Percentiles rank a stretch among this genome's conserved stretches.
These are phyloP conservation scores for Pachycephus smyrnensis DNA, from an alignment of 2,888 invertebrate genomes.

Conservation along the genomic window DNA sequence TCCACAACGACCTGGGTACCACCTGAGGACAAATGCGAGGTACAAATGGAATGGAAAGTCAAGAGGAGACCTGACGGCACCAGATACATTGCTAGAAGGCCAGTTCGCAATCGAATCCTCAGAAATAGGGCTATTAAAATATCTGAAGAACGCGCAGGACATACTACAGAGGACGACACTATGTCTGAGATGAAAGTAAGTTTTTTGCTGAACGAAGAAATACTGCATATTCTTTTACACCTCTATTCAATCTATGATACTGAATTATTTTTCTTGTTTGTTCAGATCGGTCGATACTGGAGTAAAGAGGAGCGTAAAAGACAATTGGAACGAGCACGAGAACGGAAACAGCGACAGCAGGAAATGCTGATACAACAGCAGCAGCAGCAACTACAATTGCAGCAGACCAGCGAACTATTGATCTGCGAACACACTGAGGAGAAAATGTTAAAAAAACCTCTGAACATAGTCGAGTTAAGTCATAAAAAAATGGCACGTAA, in stretches of 20 bases:
- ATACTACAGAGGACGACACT: constrained; percentile 81
- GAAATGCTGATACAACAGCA: constrained; percentile 51
- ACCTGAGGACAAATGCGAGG: constrained; percentile 54
- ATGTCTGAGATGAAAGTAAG: constrained; percentile 79
- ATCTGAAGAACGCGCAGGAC: constrained; percentile 75
- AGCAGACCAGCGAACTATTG: constrained; percentile 43
- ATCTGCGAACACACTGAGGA: constrained; percentile 53
- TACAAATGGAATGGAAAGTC: constrained; percentile 80
- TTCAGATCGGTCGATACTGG: constrained; percentile 78
- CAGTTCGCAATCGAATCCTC: constrained; percentile 75
- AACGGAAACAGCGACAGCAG: constrained; percentile 72
- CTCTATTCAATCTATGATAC: background rate
- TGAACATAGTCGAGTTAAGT: constrained; percentile 62
- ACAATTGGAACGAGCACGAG: constrained; percentile 78
- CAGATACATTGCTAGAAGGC: constrained; percentile 80
- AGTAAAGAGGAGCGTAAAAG: constrained; percentile 80
- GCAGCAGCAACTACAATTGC: constrained; percentile 41
- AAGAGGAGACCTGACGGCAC: constrained; percentile 82
- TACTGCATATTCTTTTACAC: background rate
- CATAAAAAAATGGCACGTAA: constrained; percentile 69
- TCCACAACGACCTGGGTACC: constrained; percentile 38
- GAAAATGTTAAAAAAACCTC: constrained; percentile 64
- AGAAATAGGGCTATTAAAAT: constrained; percentile 77
- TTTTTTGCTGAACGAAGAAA: background rate
- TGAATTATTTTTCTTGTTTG: constrained; percentile 6